Conservation (phyloP, 2,797 vertebrate genomes). For the Scomberomorus guttatus region DNA sequence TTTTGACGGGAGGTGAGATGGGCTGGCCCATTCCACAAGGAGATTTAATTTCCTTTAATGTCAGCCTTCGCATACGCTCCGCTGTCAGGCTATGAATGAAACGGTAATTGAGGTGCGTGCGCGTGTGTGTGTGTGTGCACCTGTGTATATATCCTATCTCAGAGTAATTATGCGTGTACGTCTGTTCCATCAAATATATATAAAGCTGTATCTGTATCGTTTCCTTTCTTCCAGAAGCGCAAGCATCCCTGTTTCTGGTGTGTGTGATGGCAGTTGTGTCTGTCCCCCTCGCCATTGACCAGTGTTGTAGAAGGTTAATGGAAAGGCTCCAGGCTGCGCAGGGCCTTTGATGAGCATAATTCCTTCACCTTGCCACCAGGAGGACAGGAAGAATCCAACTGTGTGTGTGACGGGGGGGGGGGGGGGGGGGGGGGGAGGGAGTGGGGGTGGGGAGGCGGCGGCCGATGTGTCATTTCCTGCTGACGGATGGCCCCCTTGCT, state of each 20-base stretch:
- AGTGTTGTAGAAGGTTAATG: constrained; percentile 79
- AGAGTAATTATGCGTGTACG: constrained; percentile 56
- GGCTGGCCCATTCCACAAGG: constrained; percentile 73
- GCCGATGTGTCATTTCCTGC: constrained; percentile 76
- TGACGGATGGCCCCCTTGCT: constrained; percentile 80
- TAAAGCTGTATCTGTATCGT: neutral
- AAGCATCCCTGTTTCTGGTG: neutral
- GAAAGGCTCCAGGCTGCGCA: constrained; percentile 75
- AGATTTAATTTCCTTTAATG: constrained; percentile 85
- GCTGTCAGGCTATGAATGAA: constrained; percentile 76
- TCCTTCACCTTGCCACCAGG: constrained; percentile 84
- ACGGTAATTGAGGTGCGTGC: constrained; percentile 73
- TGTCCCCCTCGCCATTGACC: constrained; percentile 64
- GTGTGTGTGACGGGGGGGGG: constrained; percentile 56
- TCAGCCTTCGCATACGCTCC: constrained; percentile 68
- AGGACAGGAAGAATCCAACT: constrained; percentile 73
- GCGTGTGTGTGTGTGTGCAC: constrained; percentile 39
- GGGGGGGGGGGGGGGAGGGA: constrained; percentile 5
- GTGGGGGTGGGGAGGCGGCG: constrained; percentile 25
- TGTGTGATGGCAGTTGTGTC: constrained; percentile 31
- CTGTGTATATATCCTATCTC: constrained; percentile 53
- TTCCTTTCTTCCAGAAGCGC: constrained; percentile 8
- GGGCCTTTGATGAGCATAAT: constrained; percentile 80
- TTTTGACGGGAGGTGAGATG: constrained; percentile 78
- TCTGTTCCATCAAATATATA: constrained; percentile 49